phyloP scores from a whole-genome alignment of 2,113 vertebrate species.

The Leptocoma aspasia region DNA sequence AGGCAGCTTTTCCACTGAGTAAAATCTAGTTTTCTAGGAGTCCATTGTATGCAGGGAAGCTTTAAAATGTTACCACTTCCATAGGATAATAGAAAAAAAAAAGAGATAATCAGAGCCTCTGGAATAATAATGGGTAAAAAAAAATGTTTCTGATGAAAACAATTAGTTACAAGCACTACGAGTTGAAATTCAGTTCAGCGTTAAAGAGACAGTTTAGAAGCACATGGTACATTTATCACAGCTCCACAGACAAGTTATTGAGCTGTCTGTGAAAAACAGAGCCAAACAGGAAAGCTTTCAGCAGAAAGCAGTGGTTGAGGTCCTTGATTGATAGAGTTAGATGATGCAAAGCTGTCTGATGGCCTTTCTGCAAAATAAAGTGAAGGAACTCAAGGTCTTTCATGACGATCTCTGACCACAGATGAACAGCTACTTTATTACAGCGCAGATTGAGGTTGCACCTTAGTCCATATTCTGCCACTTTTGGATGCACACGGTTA shows the following conservation, averaged over 20 bases:
- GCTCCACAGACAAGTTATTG: slow-evolving; percentile 82
- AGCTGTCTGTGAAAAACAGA: slow-evolving; percentile 81
- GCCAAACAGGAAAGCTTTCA: slow-evolving; percentile 82
- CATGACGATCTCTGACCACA: slow-evolving; percentile 76
- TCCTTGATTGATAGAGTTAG: slow-evolving; percentile 80
- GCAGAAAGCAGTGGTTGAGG: slow-evolving; percentile 69
- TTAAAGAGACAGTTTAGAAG: slow-evolving; percentile 75
- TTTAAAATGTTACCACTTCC: neutral
- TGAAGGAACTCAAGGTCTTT: slow-evolving; percentile 79
- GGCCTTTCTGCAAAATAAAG: slow-evolving; percentile 76
- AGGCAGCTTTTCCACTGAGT: neutral
- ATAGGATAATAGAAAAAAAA: slow-evolving; percentile 16
- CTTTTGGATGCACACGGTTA: slow-evolving; percentile 63
- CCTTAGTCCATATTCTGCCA: slow-evolving; percentile 61
- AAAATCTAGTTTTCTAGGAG: neutral
- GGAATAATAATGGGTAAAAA: slow-evolving; percentile 51
- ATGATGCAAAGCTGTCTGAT: slow-evolving; percentile 76
- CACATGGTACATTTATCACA: slow-evolving; percentile 74
- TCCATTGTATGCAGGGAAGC: neutral
- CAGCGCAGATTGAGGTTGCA: slow-evolving; percentile 63
- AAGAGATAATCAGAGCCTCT: neutral
- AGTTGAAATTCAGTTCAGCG: slow-evolving; percentile 68
- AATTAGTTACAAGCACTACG: slow-evolving; percentile 62
- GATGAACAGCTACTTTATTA: slow-evolving; percentile 80
- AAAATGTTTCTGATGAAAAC: slow-evolving; percentile 58